Percentiles rank a stretch among this genome's conserved stretches.
Conservation (phyloP, 2,888 invertebrate species). For the Bhutanitis thaidina region DNA sequence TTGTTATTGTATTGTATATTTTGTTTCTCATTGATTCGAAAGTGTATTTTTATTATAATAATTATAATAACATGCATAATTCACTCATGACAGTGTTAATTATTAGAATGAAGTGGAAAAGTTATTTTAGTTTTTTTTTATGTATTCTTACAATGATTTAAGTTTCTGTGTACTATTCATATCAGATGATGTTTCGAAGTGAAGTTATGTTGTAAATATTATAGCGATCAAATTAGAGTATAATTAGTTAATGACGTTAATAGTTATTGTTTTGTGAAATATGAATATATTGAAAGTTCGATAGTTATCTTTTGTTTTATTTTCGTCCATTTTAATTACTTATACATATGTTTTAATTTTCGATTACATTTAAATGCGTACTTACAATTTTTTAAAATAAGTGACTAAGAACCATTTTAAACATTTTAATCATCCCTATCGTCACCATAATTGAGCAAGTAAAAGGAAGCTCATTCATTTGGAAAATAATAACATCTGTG, state of each 20-base stretch:
- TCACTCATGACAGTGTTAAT: conserved; percentile 2
- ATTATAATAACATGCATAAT: background rate
- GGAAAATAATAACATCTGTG: no score
- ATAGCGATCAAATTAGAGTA: conserved; percentile 46
- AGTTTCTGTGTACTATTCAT: conserved; percentile 19
- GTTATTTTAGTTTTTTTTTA: conserved; percentile 12
- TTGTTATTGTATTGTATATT: conserved; percentile 48
- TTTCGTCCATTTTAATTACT: conserved; percentile 8
- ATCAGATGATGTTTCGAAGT: conserved; percentile 20
- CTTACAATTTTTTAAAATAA: no score
- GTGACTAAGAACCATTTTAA: no score
- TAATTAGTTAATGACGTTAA: conserved; percentile 56
- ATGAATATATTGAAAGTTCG: conserved; percentile 76
- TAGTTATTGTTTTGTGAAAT: conserved; percentile 75
- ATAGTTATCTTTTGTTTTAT: conserved; percentile 44
- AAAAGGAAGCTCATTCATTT: no score
- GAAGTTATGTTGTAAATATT: conserved; percentile 60
- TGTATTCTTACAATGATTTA: conserved; percentile 5
- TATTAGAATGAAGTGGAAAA: background rate
- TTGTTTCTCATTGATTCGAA: conserved; percentile 32
- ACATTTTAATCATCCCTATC: no score
- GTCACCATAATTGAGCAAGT: no score
- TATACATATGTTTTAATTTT: no score
- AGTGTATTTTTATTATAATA: conserved; percentile 12
- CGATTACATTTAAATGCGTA: no score